Evolutionary conservation across 2,888 invertebrate genomes (phyloP).

Genomic region (Hirtodrosophila confusa): DNA sequence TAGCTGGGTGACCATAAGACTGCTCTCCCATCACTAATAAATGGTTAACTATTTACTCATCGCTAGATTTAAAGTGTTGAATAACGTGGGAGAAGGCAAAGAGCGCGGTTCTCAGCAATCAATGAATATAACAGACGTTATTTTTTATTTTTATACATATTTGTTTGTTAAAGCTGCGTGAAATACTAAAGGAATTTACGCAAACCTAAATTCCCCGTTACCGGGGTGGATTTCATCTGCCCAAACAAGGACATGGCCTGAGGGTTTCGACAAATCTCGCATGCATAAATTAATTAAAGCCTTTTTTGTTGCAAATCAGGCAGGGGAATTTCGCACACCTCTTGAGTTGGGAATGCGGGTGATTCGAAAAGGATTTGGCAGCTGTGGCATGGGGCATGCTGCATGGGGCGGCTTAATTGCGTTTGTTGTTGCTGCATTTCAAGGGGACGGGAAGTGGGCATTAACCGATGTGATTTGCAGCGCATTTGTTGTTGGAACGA

Average conservation of each 20-base stretch:
- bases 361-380: constrained; percentile 1
- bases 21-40: too few species aligned
- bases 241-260: neutral
- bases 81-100: too few species aligned
- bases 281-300: constrained; percentile 56
- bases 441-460: neutral
- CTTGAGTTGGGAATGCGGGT: constrained; percentile 23
- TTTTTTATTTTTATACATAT: too few species aligned
- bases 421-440: constrained; percentile 8
- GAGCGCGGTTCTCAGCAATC: too few species aligned
- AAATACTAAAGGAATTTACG: neutral
- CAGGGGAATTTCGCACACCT: constrained; percentile 20
- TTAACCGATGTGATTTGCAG: constrained; percentile 42
- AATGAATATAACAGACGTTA: too few species aligned
- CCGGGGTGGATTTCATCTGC: constrained; percentile 2
- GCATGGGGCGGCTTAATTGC: constrained; percentile 29
- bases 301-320: constrained; percentile 41
- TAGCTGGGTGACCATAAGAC: too few species aligned
- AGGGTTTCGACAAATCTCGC: constrained; percentile 15
- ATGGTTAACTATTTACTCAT: too few species aligned
- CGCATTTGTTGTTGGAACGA: constrained; percentile 28
- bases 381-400: constrained; percentile 10
- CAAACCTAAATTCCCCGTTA: neutral
- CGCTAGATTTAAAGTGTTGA: too few species aligned
- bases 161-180: neutral